Base-by-base conservation (phyloP, 2,888 invertebrate species). In the Caenorhabditis japonica region DNA sequence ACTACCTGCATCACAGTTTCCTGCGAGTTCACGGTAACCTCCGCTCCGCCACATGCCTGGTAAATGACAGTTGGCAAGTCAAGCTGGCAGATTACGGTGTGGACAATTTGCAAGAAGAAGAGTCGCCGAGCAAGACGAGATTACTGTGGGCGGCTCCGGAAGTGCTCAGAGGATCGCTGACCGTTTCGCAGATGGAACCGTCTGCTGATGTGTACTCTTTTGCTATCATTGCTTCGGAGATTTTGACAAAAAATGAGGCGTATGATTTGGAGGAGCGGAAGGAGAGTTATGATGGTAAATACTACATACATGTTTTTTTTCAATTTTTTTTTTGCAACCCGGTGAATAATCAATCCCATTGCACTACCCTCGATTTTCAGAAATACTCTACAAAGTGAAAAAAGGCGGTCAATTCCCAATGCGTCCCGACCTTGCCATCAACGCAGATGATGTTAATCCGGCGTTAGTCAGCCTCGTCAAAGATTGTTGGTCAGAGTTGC, bases 101-200 rank as follows among this genome's bases (percentile, higher is more conserved):
- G 19, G 61, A 68, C 27, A 33, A 46, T 7, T 46, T 73, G 21
- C 43, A 49, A 12, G 61, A 70, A 44, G 64, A 64, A 33, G 52
- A 62, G 15, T 46, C 59, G 2, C 59, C 53, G 12, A 53, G 36
- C 33, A 73, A 73, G 33, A 59, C 49, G 36, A 15, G 72, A 12
- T 38, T 55, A 3, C 46, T 85, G 3, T 85, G 85, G 85, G 75
- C 68, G 30, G 82, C 85, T 12, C 85, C 85, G 19, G 85, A 85
- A 71, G 69, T 81, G 12, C 61, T 83, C 13, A 62, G 84, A 5
- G 62, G 62, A 8, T 70, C 70, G 27, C 23, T 58, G 17, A 43
- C 51, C 1, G 56, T 34, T 1, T n/a, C 17, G 17, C 71, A 71
- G 19, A 71, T 71, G 56, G 75, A 77, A 25, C 56, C 59, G 10